Conservation (phyloP, 2,113 vertebrate species). For the Trochalopteron elliotii region DNA sequence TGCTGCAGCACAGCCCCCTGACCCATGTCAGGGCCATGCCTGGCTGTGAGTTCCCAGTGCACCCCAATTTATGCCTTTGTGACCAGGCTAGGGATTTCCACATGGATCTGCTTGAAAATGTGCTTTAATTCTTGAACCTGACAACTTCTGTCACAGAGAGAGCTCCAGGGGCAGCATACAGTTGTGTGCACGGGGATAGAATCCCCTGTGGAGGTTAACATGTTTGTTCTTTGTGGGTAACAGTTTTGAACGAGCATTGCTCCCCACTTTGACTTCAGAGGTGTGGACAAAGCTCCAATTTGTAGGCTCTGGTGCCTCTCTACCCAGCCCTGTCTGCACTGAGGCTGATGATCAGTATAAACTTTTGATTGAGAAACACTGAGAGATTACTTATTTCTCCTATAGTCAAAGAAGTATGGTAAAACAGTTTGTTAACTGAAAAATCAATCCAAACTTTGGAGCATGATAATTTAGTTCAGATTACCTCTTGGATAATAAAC, state of each 20-base stretch:
- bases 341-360: background rate
- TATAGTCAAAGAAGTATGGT: background rate
- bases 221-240: background rate
- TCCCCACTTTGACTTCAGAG: background rate
- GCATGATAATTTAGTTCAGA: slow-evolving; percentile 21
- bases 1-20: background rate
- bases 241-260: background rate
- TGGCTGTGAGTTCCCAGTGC: background rate
- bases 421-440: background rate
- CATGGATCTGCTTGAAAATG: background rate
- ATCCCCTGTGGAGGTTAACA: background rate
- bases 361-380: background rate
- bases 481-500: background rate
- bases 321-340: background rate
- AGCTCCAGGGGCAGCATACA: background rate
- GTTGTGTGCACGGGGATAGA: background rate
- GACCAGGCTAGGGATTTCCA: background rate
- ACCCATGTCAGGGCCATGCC: background rate
- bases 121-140: background rate
- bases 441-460: background rate
- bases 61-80: background rate
- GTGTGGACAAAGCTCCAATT: background rate
- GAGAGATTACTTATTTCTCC: background rate
- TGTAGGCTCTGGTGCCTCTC: background rate
- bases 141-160: accelerated